These are phyloP conservation scores for Geotrupes spiniger DNA, from an alignment of 2,888 invertebrate species.

Conservation along the genomic window DNA sequence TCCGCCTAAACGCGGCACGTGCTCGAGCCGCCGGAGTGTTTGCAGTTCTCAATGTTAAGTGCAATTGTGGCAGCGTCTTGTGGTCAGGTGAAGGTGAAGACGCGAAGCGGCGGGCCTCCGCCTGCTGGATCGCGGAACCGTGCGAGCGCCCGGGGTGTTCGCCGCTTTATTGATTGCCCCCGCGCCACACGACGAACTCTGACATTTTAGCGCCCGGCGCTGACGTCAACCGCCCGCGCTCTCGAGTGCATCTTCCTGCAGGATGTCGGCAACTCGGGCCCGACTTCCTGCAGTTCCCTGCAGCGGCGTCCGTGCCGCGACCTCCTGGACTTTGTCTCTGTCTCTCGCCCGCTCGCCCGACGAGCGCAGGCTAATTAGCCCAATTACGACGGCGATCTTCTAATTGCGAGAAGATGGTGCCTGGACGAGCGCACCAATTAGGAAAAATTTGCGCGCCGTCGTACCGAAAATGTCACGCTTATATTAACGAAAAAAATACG, in stretches of 20 bases:
- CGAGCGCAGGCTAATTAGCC: too few relatives aligned
- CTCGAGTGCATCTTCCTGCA: conserved; percentile 23
- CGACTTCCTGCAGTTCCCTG: conserved; percentile 17
- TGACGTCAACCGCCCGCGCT: conserved; percentile 31
- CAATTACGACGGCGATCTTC: too few relatives aligned
- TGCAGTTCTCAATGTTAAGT: conserved; percentile 13
- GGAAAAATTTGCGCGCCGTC: too few relatives aligned
- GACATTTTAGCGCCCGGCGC: conserved; percentile 33
- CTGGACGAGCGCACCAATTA: too few relatives aligned
- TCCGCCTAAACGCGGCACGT: too few relatives aligned
- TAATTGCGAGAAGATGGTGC: too few relatives aligned
- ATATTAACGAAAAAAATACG: too few relatives aligned
- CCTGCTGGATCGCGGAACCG: conserved; percentile 23
- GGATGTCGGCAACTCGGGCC: conserved; percentile 13
- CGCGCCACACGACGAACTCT: conserved; percentile 34
- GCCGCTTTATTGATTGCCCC: conserved; percentile 38
- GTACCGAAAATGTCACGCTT: too few relatives aligned
- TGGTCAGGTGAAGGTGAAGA: conserved; percentile 16
- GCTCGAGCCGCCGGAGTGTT: conserved; percentile 16
- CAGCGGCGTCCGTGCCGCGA: not conserved
- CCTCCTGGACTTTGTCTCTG: too few relatives aligned
- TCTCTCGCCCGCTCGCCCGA: too few relatives aligned
- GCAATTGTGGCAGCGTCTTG: conserved; percentile 14
- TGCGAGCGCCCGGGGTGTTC: conserved; percentile 36
- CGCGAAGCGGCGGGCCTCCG: conserved; percentile 16